These are phyloP conservation scores for Carassius gibelio DNA, from an alignment of 2,113 vertebrate species.

Conservation along the genomic window DNA sequence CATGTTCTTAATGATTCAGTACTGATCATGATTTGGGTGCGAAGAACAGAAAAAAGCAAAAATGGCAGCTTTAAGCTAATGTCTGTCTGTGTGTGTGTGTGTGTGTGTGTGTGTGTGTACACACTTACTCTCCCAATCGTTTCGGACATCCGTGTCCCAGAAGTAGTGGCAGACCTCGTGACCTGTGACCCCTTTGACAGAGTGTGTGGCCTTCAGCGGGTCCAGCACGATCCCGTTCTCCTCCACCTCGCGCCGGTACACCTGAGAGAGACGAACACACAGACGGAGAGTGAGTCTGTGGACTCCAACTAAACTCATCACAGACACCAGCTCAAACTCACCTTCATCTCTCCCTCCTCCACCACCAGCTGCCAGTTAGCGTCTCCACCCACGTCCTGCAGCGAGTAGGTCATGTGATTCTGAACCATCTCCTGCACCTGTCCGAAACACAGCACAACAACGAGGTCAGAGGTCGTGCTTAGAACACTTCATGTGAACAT, in stretches of 20 bases:
- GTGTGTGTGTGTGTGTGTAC: background rate
- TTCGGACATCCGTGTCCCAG: constrained; percentile 92
- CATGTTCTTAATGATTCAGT: no score
- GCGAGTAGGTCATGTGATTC: constrained; percentile 95
- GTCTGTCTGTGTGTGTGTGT: background rate
- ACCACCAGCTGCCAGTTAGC: constrained; percentile 99
- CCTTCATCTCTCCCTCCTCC: constrained; percentile 99
- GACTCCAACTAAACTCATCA: background rate
- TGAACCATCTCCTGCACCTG: constrained; percentile 97
- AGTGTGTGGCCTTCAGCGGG: constrained; percentile 94
- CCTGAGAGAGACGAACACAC: constrained; percentile 70
- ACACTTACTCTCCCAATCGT: constrained; percentile 97
- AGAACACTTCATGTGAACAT: background rate
- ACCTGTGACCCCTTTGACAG: constrained; percentile 94
- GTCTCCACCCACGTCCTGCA: constrained; percentile 96
- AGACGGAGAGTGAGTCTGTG: background rate
- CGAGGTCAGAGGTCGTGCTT: background rate
- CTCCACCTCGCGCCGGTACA: constrained; percentile 97
- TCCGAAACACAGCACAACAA: background rate
- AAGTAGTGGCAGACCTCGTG: constrained; percentile 98
- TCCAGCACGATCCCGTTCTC: constrained; percentile 97
- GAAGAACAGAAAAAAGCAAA: no score
- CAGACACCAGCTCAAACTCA: constrained; percentile 62
- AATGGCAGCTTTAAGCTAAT: background rate
- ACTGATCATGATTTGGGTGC: no score